Evolutionary conservation across 2,113 vertebrate genomes (phyloP).

Genomic region (Fregetta grallaria): DNA sequence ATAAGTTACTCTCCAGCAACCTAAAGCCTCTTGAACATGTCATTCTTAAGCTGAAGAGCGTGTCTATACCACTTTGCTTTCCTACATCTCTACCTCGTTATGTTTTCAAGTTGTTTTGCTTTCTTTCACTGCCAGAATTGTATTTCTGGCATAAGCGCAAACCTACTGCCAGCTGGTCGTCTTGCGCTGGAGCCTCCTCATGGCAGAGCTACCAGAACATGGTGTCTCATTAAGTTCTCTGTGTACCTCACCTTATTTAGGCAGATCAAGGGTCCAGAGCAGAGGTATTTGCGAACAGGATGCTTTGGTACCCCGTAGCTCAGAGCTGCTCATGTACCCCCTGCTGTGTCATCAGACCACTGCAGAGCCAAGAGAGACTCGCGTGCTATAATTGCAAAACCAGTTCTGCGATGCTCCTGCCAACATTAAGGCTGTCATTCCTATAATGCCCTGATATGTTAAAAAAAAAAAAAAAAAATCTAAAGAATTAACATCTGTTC

Average conservation of each 20-base stretch:
- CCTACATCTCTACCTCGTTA: background rate
- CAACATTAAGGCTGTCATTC: background rate
- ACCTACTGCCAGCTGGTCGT: background rate
- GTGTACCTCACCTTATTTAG: background rate
- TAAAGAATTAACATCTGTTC: background rate
- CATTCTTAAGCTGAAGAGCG: background rate
- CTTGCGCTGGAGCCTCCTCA: background rate
- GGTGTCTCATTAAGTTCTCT: background rate
- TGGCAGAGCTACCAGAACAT: background rate
- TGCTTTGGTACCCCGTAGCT: background rate
- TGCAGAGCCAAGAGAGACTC: background rate
- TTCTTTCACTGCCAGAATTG: background rate
- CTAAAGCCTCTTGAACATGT: background rate
- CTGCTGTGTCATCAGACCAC: background rate
- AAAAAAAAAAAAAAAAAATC: background rate
- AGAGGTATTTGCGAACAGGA: background rate
- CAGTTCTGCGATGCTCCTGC: background rate
- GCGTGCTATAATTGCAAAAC: rapidly evolving
- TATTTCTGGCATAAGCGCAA: background rate
- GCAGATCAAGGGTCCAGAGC: background rate
- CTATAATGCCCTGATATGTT: background rate
- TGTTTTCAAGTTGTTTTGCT: background rate
- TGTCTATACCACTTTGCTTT: background rate
- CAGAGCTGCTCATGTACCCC: background rate
- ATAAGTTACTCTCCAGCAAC: background rate